Evolutionary conservation across 2,888 invertebrate genomes (phyloP), one percentile per base, ranked within the genome.

Genomic region (Caenorhabditis zanzibari): DNA sequence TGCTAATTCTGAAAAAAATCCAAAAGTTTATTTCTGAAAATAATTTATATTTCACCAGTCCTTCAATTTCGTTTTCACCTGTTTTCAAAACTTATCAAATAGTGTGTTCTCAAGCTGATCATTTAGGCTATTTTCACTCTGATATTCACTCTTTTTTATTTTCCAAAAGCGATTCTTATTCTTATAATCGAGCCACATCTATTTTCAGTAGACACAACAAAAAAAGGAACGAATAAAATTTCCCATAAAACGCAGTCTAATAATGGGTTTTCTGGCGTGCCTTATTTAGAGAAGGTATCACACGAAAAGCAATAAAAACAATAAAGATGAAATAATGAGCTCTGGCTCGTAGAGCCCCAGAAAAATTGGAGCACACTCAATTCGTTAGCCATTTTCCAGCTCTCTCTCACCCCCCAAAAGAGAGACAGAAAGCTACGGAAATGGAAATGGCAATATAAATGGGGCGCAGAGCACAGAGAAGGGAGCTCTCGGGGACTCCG

Each of bases 371-470:
- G 68, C 54, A 38, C 26, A 38, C 24, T 35, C 68, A 71, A 58
- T 58, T 71, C 28, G 71, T 72, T 58, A 59, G 72, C 16, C 19
- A 24, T 19, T 16, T 47, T 44, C 44, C 44, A 19, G 47, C 19
- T 19, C n/a, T 47, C 16, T 16, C 49, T n/a, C n/a, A n/a, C 22
- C 44, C 44, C 49, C 22, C 58, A 41, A 72, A 61, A 49, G 49
- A 72, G 59, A 72, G 47, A 61, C 63, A 38, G 73, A 73, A 47
- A 41, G 66, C 58, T 68, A 69, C 77, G 71, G 77, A 77, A 77
- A 77, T 77, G 77, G 77, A 71, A 77, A 71, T 77, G 77, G 69
- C 77, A 77, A 77, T 77, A 77, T 77, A 77, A 77, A 77, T 77
- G 77, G 68, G 66, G 47, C 26, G 32, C 75, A 32, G 69, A 63